Evolutionary conservation across 2,797 vertebrate species (phyloP).

Genomic region (Amniataba percoides): DNA sequence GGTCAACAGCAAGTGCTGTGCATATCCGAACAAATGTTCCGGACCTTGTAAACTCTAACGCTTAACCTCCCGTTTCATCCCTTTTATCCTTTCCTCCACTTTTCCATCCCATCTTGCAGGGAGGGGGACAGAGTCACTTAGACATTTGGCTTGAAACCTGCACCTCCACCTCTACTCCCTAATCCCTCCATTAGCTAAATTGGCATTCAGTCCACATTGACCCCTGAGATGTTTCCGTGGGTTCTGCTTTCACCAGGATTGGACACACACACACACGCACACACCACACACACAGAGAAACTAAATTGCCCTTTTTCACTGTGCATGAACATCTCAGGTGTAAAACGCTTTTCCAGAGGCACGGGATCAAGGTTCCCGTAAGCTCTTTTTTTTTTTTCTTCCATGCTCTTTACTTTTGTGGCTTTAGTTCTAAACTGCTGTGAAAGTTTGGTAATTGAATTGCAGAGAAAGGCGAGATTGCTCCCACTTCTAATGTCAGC

Average conservation of each 20-base stretch:
- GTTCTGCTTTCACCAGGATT: constrained; percentile 65
- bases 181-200: constrained; percentile 82
- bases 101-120: constrained; percentile 39
- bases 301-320: constrained; percentile 49
- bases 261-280: constrained; percentile 25
- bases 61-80: constrained; percentile 36
- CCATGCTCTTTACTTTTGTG: constrained; percentile 53
- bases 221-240: constrained; percentile 50
- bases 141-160: constrained; percentile 67
- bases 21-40: constrained; percentile 3
- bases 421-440: constrained; percentile 66
- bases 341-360: constrained; percentile 53
- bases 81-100: constrained; percentile 44
- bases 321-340: constrained; percentile 57
- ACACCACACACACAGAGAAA: constrained; percentile 12
- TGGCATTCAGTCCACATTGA: constrained; percentile 67
- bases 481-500: constrained; percentile 74
- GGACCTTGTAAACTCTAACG: constrained; percentile 30
- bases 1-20: neutral
- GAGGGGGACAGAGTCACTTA: constrained; percentile 43
- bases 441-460: constrained; percentile 79
- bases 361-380: constrained; percentile 56
- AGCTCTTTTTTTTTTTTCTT: constrained; percentile 45
- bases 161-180: constrained; percentile 67
- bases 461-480: constrained; percentile 72